Evolutionary conservation across 2,888 invertebrate genomes (phyloP).

Genomic region (Mythimna impura): DNA sequence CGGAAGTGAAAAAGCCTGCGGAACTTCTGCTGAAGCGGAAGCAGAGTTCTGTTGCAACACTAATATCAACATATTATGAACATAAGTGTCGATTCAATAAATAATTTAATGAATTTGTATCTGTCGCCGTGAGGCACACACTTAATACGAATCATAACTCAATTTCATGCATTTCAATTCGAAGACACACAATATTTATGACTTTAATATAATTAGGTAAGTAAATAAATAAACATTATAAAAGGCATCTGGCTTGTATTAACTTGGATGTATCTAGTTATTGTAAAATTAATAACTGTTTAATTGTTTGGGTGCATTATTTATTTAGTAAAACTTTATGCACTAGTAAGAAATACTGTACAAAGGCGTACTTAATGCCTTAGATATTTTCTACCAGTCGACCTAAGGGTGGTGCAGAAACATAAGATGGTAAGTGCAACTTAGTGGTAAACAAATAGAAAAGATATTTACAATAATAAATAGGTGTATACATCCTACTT

Average conservation of each 20-base stretch:
- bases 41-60: too few relatives aligned
- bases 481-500: too few relatives aligned
- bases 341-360: too few relatives aligned
- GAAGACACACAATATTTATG: slow-evolving; percentile 22
- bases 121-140: slow-evolving; percentile 31
- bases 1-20: too few relatives aligned
- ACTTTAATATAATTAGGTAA: background rate
- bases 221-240: background rate
- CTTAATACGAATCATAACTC: slow-evolving; percentile 28
- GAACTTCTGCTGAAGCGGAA: too few relatives aligned
- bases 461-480: too few relatives aligned
- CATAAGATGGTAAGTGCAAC: too few relatives aligned
- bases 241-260: background rate
- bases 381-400: too few relatives aligned
- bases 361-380: too few relatives aligned
- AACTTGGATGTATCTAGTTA: background rate
- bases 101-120: slow-evolving; percentile 37
- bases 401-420: too few relatives aligned
- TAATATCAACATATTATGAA: slow-evolving; percentile 6
- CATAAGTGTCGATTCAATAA: slow-evolving; percentile 28
- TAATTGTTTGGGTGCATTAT: background rate
- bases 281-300: background rate
- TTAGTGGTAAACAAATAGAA: too few relatives aligned
- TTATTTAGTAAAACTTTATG: too few relatives aligned
- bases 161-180: slow-evolving; percentile 23